A percentile compares a stretch with the other conserved stretches of the same genome.
Conservation (phyloP, 2,113 vertebrate species). For the Leucopsar rothschildi region DNA sequence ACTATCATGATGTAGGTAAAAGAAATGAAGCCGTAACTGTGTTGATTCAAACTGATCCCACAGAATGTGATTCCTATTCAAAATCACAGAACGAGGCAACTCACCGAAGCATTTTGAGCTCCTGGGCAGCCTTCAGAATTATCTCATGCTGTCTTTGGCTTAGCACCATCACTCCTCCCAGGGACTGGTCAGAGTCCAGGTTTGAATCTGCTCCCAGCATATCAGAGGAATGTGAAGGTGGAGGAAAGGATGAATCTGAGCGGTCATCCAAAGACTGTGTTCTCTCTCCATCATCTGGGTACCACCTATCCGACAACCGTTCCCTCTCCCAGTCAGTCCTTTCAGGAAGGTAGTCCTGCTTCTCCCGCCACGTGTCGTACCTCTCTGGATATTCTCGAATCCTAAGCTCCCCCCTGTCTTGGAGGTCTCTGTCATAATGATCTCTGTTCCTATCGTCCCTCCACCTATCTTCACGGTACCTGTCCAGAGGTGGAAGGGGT, state of each 20-base stretch:
- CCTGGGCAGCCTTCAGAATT: slow-evolving; percentile 98
- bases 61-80: not conserved
- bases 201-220: slow-evolving; percentile 70
- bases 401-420: slow-evolving; percentile 82
- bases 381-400: slow-evolving; percentile 85
- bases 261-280: slow-evolving; percentile 75
- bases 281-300: slow-evolving; percentile 73
- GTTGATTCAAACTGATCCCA: not conserved
- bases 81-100: slow-evolving; percentile 35
- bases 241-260: slow-evolving; percentile 58
- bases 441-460: slow-evolving; percentile 81
- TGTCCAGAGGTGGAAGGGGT: slow-evolving; percentile 81
- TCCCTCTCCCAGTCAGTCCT: slow-evolving; percentile 85
- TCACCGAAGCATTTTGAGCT: slow-evolving; percentile 97
- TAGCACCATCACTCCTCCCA: slow-evolving; percentile 88
- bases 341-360: slow-evolving; percentile 76
- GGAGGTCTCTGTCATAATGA: slow-evolving; percentile 82
- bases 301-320: slow-evolving; percentile 76
- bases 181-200: slow-evolving; percentile 71
- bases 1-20: not conserved
- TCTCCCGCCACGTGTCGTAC: slow-evolving; percentile 75
- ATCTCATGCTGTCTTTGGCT: slow-evolving; percentile 98
- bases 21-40: not conserved
- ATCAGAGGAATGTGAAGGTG: slow-evolving; percentile 74
- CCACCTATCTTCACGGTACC: slow-evolving; percentile 85